Evolutionary conservation across 2,797 vertebrate genomes (phyloP).

Genomic region (Hirundo rustica): DNA sequence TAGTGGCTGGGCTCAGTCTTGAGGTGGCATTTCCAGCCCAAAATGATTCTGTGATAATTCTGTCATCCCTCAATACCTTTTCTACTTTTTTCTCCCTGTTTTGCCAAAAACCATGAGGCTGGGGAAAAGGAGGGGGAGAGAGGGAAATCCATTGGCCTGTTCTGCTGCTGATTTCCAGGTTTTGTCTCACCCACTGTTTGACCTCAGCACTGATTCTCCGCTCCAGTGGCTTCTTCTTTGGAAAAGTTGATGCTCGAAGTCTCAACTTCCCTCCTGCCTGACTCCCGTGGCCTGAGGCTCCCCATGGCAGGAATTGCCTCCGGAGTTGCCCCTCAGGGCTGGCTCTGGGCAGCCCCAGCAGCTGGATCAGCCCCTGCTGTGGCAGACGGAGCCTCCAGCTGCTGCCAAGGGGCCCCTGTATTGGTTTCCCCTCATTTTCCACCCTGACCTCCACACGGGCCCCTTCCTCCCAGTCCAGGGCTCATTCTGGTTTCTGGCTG

Average conservation of each 20-base stretch:
- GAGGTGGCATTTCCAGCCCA: background rate
- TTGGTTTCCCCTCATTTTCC: background rate
- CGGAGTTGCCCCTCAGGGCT: background rate
- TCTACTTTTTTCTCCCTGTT: fast-evolving
- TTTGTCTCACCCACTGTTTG: background rate
- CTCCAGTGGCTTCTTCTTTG: background rate
- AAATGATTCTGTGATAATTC: background rate
- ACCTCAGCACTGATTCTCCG: background rate
- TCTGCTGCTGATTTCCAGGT: background rate
- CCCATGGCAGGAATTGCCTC: background rate
- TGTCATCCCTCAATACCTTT: background rate
- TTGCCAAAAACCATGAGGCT: background rate
- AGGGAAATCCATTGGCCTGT: background rate
- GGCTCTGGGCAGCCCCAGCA: background rate
- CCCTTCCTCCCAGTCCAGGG: background rate
- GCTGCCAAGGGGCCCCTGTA: background rate
- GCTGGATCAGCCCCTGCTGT: background rate
- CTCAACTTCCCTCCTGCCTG: background rate
- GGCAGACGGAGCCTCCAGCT: background rate
- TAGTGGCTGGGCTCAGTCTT: background rate
- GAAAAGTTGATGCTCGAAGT: fast-evolving
- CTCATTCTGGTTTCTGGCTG: background rate
- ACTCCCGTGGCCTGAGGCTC: too few relatives aligned
- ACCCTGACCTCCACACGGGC: background rate
- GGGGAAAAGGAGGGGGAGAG: background rate